Evolutionary conservation across 2,888 invertebrate genomes (phyloP).

Genomic region (Aphidoletes aphidimyza): DNA sequence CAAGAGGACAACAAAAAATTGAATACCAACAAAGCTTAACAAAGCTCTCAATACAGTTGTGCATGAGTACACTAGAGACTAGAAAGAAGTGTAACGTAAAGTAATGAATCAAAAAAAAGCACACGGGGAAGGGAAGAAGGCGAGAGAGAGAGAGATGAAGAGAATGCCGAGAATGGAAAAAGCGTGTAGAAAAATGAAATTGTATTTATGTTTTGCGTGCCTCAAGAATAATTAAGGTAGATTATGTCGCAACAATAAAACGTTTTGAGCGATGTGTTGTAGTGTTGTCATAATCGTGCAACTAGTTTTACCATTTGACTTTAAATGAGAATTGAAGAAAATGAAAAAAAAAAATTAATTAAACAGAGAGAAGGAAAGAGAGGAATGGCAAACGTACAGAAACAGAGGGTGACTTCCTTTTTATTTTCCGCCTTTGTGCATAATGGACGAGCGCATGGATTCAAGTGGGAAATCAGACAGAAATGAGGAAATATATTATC

Average conservation of each 20-base stretch:
- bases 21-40: slow-evolving; percentile 19
- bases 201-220: slow-evolving; percentile 30
- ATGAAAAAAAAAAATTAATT: no score
- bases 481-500: slow-evolving; percentile 49
- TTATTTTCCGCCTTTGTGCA: slow-evolving; percentile 6
- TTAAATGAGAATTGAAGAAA: not conserved
- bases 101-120: not conserved
- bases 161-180: not conserved
- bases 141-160: not conserved
- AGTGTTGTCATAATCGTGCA: not conserved
- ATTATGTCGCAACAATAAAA: slow-evolving; percentile 51
- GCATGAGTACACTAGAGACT: not conserved
- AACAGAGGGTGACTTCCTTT: slow-evolving; percentile 12
- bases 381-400: not conserved
- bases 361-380: no score
- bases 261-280: not conserved
- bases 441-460: not conserved
- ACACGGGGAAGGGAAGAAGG: not conserved
- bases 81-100: not conserved
- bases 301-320: not conserved
- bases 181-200: not conserved
- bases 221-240: slow-evolving; percentile 33
- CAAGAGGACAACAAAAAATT: slow-evolving; percentile 17
- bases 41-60: slow-evolving; percentile 3
- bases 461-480: slow-evolving; percentile 24